Percentiles rank a stretch among this genome's conserved stretches.
phyloP scores from a whole-genome alignment of 2,888 invertebrate species.

The Melitaea athalia region DNA sequence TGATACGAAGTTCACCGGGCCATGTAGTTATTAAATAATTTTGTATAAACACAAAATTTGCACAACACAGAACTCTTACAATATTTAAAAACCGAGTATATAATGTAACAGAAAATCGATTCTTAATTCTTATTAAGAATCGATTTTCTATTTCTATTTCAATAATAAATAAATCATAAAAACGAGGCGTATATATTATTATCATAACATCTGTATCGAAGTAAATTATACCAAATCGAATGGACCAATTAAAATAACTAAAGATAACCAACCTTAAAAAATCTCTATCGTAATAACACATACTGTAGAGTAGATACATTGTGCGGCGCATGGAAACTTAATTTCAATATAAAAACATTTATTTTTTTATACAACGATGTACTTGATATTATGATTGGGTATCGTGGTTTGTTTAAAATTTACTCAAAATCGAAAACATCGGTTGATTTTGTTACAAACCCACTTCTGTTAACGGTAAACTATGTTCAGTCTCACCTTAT shows the following conservation, averaged over 20 bases:
- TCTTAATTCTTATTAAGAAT: no score
- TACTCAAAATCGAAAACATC: neutral
- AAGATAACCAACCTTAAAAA: conserved; percentile 7
- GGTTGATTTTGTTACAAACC: neutral
- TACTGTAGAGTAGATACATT: neutral
- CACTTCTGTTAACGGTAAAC: conserved; percentile 48
- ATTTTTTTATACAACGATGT: conserved; percentile 3
- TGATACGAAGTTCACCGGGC: no score
- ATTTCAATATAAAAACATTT: conserved; percentile 7
- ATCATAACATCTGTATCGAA: neutral
- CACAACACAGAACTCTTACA: neutral
- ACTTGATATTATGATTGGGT: neutral
- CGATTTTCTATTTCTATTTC: no score
- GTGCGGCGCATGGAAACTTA: neutral
- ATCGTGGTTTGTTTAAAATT: neutral
- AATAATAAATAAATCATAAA: neutral
- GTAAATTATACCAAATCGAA: neutral
- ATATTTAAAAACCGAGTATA: neutral
- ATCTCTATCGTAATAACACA: neutral
- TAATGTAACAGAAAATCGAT: neutral
- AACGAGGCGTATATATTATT: neutral
- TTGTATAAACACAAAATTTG: no score
- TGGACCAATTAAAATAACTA: neutral
- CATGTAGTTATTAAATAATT: no score
- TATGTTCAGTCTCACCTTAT: conserved; percentile 63